These are phyloP conservation scores for Gymnoscopelus microlampas DNA, from an alignment of 2,797 vertebrate genomes.

Conservation along the genomic window DNA sequence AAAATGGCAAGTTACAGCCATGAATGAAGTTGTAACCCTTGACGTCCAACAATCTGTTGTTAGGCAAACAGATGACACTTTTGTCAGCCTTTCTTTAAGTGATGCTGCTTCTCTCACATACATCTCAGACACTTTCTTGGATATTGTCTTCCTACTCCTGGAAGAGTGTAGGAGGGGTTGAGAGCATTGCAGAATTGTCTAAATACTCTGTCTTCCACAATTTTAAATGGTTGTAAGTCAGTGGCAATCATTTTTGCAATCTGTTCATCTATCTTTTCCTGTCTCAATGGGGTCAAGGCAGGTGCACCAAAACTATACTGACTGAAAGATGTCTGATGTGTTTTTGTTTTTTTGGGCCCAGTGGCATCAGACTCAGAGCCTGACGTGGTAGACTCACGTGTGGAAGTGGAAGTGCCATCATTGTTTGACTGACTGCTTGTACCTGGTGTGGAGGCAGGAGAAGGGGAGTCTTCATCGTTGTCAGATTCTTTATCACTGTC, in stretches of 20 bases:
- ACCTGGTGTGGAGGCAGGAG: too few species aligned
- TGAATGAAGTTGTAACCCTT: constrained; percentile 5
- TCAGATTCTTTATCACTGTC: too few species aligned
- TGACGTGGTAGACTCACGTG: too few species aligned
- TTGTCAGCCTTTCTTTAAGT: constrained; percentile 9
- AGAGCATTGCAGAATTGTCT: not conserved
- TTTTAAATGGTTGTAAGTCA: constrained; percentile 2
- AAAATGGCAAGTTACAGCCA: constrained; percentile 26
- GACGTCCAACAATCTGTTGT: constrained; percentile 33
- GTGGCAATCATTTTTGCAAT: not conserved
- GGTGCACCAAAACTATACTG: too few species aligned
- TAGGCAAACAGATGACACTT: constrained; percentile 21
- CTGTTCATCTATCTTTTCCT: not conserved
- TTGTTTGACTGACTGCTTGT: too few species aligned
- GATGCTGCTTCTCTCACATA: constrained; percentile 15
- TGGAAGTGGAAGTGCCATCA: too few species aligned
- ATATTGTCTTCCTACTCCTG: constrained; percentile 12
- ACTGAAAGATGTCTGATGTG: too few species aligned
- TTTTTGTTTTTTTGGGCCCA: too few species aligned
- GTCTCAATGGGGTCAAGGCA: not conserved
- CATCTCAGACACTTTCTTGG: not conserved
- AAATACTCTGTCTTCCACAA: not conserved
- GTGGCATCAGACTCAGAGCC: too few species aligned
- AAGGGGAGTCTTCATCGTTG: too few species aligned
- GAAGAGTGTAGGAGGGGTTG: not conserved